These are phyloP conservation scores for Acrocephalus scirpaceus DNA, from an alignment of 2,797 vertebrate species.

Conservation along the genomic window DNA sequence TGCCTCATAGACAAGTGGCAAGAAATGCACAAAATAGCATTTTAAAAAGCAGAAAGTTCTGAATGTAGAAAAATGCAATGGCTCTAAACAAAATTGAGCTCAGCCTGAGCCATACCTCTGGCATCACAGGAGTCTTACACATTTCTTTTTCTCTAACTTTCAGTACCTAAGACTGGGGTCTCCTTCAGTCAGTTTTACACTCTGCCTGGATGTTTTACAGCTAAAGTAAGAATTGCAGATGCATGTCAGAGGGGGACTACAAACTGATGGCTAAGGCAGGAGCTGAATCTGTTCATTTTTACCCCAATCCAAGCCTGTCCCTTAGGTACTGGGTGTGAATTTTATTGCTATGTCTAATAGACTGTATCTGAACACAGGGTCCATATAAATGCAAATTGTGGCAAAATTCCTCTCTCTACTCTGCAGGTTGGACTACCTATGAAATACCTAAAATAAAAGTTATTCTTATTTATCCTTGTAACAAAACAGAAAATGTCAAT, in stretches of 20 bases:
- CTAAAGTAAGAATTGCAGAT: neutral
- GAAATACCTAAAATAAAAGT: neutral
- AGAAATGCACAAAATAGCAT: constrained; percentile 28
- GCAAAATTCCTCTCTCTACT: neutral
- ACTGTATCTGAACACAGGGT: neutral
- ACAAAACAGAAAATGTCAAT: neutral
- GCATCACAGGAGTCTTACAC: neutral
- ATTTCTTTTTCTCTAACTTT: neutral
- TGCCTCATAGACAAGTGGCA: constrained; percentile 23
- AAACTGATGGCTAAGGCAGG: neutral
- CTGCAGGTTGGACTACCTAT: neutral
- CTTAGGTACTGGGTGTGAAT: neutral
- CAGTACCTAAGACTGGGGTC: neutral
- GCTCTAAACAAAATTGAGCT: neutral
- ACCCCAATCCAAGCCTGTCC: neutral
- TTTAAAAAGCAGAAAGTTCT: neutral
- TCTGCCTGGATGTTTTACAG: neutral
- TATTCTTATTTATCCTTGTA: neutral
- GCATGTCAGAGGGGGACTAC: neutral
- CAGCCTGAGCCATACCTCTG: neutral
- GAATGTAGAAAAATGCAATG: neutral
- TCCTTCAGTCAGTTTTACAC: neutral
- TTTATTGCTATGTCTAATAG: neutral
- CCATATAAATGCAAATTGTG: neutral
- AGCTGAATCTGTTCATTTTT: neutral